Base-by-base conservation (phyloP, 2,888 invertebrate genomes). In the Andrena chrysosceles region DNA sequence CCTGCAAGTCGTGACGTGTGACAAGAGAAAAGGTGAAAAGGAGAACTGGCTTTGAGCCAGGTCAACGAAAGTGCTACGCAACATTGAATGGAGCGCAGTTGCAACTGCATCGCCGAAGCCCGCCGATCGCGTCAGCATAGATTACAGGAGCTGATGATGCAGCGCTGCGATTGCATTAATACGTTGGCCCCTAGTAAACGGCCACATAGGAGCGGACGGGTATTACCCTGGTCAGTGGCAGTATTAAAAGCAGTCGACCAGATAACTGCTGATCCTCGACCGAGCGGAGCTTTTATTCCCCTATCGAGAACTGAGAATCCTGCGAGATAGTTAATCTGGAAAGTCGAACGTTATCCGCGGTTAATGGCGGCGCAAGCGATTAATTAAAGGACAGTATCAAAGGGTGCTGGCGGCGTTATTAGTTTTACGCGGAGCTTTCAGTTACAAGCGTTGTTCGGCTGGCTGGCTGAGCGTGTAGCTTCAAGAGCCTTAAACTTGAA, bases 31-130 rank as follows among this genome's bases (percentile, higher is more conserved):
- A 56, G 26, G 42, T 33, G 66, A 62, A 23, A 49, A 69, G 59
- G 64, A 35, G 20, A 66, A 29, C 68, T 84, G 87, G 86, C 84
- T 68, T 29, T 4, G 29, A 49, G 84, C 85, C 87, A 81, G 77
- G 71, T 75, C 77, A 76, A 64, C 60, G 62, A 83, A 80, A 86
- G 54, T 71, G 67, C 62, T 63, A 79, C 64, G 74, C 73, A 75
- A 70, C 67, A 26, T 74, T 71, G 67, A 74, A 74, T 63, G 48
- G 52, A 71, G 29, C 59, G 48, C 35, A 33, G 33, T 49, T 70
- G 73, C 73, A 70, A 49, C 83, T 70, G 81, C 64, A 72, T 71
- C 73, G 16, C 35, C 29, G 66, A 68, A 60, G 62, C 54, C 71
- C 54, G 75, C 48, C 54, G 77, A 77, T 73, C 77, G 26, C 54